Evolutionary conservation across 2,888 invertebrate species (phyloP), one percentile per base, ranked within the genome.

Genomic region (Julus scandinavius): DNA sequence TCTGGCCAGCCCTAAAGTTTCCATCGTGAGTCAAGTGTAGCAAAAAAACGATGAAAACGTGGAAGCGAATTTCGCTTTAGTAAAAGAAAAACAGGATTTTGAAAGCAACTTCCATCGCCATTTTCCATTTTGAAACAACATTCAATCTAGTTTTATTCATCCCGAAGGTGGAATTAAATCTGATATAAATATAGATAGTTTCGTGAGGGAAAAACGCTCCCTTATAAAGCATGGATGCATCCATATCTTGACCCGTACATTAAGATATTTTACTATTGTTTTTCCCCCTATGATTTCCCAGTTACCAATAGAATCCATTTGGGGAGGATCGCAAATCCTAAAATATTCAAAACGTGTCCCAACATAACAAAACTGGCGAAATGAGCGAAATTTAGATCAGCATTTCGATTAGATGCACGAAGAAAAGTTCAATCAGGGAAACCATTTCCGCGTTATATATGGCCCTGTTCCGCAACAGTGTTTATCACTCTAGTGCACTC

Each of bases 111-210:
- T 80, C 80, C 80, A 80, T 80, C 80, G 80, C 80, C 80, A 80
- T 80, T 80, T 80, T 80, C 80, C 80, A 80, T 80, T 80, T 80
- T 80, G 80, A 80, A 80, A 80, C 80, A 80, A 80, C 80, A 80
- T 80, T 80, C 80, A 80, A 80, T 80, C 80, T 80, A 29, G 80
- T 80, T 80, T 80, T 80, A 80, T 80, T 80, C 80, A 38, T 80
- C 80, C 80, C 80, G 29, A 11, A 80, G 80, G 80, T 80, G 38
- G 80, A 80, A 80, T 80, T 80, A 80, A 80, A 80, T 80, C 80
- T 80, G 80, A 80, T 80, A 80, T 80, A 80, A 80, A 80, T 80
- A 80, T 80, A 80, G 80, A 80, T 80, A 38, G 80, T 80, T 80
- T 38, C 2, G 80, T 38, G 80, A 80, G 80, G 80, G 38, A 80